Evolutionary conservation across 2,113 vertebrate species (phyloP).

Genomic region (Spheniscus mendiculus): DNA sequence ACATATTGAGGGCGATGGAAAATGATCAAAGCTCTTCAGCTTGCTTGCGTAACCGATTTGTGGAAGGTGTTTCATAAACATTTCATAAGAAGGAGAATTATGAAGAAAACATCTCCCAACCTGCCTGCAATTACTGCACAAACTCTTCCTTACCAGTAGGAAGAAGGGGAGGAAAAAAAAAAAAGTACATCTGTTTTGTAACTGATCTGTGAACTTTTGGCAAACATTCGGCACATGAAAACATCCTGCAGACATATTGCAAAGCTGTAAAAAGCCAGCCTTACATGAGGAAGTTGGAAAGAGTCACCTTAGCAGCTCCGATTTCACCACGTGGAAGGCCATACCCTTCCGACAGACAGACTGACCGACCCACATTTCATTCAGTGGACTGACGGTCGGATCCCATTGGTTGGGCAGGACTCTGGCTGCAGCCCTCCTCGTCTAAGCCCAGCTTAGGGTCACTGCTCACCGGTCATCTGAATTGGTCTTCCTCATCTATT

Average conservation of each 20-base stretch:
- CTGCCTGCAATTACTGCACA: conserved; percentile 83
- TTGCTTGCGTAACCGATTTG: conserved; percentile 80
- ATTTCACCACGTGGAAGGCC: background rate
- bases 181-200: conserved; percentile 74
- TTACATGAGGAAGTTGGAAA: background rate
- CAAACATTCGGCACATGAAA: conserved; percentile 41
- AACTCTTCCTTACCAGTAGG: conserved; percentile 76
- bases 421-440: background rate
- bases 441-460: background rate
- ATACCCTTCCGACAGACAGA: background rate
- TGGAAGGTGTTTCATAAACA: conserved; percentile 86
- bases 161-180: conserved; percentile 4
- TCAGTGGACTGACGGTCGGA: rapidly evolving
- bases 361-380: rapidly evolving
- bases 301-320: background rate
- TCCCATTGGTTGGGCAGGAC: background rate
- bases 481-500: rapidly evolving
- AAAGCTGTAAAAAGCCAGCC: background rate
- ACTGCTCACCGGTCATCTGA: background rate
- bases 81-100: conserved; percentile 84
- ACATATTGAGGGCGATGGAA: conserved; percentile 72
- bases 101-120: conserved; percentile 82
- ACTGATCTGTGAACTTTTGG: conserved; percentile 71
- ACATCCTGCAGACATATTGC: conserved; percentile 64
- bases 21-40: conserved; percentile 78